These are phyloP conservation scores for Panthera uncia DNA, from an alignment of 2,113 vertebrate genomes.

Conservation along the genomic window DNA sequence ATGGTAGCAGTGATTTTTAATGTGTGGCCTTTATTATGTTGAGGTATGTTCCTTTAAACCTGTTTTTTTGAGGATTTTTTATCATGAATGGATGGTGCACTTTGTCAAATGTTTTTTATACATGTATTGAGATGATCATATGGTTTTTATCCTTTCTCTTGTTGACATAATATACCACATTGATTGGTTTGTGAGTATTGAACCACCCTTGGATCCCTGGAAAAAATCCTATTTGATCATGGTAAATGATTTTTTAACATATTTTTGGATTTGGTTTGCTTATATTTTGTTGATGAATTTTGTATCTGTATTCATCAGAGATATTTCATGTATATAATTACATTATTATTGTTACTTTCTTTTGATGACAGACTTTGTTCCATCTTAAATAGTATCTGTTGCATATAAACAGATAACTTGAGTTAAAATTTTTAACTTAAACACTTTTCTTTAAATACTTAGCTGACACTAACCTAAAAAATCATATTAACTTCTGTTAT, in stretches of 20 bases:
- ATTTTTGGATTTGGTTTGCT: background rate
- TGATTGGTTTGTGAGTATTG: background rate
- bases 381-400: background rate
- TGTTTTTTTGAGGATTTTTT: background rate
- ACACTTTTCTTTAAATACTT: conserved; percentile 11
- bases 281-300: background rate
- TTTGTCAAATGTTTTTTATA: background rate
- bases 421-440: background rate
- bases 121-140: background rate
- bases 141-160: background rate
- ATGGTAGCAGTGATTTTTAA: background rate
- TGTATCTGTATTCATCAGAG: background rate
- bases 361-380: background rate
- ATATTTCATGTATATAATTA: background rate
- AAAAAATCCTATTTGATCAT: background rate
- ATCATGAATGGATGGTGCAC: background rate
- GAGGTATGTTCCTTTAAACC: background rate
- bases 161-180: background rate
- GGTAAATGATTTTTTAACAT: background rate
- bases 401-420: background rate
- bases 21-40: background rate
- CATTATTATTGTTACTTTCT: background rate
- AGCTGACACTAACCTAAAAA: background rate
- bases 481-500: background rate
- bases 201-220: background rate